Conservation (phyloP, 2,888 invertebrate genomes). For the Scrobipalpa costella region DNA sequence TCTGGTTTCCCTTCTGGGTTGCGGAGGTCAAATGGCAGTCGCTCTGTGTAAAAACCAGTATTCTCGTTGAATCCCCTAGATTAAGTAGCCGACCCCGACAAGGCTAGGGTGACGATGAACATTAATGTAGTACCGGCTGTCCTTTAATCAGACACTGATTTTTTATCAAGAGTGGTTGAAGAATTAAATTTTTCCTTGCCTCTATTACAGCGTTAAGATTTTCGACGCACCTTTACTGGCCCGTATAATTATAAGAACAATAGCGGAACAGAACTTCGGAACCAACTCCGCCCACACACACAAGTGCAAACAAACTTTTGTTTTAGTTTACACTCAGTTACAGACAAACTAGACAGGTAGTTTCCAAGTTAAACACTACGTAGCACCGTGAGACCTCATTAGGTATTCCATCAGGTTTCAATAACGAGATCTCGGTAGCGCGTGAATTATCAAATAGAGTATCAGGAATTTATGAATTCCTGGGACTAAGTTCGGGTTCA, state of each 20-base stretch:
- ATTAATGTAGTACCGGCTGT: too few species aligned
- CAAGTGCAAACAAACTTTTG: slow-evolving; percentile 6
- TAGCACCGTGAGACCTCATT: slow-evolving; percentile 3
- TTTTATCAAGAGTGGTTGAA: too few species aligned
- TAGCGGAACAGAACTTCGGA: neutral
- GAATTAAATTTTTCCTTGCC: neutral
- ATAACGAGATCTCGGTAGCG: slow-evolving; percentile 13
- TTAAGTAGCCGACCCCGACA: too few species aligned
- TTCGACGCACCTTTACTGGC: neutral
- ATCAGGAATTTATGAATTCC: slow-evolving; percentile 8
- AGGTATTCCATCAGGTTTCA: slow-evolving; percentile 22
- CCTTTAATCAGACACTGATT: too few species aligned
- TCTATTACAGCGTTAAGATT: neutral
- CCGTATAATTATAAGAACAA: slow-evolving; percentile 9
- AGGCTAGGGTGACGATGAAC: too few species aligned
- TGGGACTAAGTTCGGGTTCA: slow-evolving; percentile 20
- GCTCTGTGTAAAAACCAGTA: too few species aligned
- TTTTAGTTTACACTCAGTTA: slow-evolving; percentile 17
- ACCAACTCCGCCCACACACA: neutral
- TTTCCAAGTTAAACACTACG: slow-evolving; percentile 11
- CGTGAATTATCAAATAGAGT: slow-evolving; percentile 24
- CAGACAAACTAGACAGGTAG: slow-evolving; percentile 14
- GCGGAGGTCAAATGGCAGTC: too few species aligned
- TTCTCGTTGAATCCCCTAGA: too few species aligned
- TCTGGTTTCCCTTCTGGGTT: too few species aligned